phyloP scores from a whole-genome alignment of 1,140 invertebrate genomes.

The Chironomus striatipennis region DNA sequence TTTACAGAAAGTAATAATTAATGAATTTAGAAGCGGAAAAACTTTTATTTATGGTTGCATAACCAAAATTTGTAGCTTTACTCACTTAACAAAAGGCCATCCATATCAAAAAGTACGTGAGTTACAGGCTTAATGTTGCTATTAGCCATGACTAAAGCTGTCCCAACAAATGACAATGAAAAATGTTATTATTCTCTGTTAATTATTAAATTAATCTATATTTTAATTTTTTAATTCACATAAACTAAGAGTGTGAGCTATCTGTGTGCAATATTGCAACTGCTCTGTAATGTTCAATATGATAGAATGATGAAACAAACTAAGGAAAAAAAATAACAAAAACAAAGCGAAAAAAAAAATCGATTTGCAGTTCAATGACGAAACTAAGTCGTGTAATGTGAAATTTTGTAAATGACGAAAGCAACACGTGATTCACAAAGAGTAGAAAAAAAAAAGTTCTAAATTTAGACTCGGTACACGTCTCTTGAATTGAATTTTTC shows the following conservation, averaged over 20 bases:
- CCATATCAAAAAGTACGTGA: slow-evolving; percentile 79
- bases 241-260: not conserved
- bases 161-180: not conserved
- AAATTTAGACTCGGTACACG: no score
- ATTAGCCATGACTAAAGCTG: not conserved
- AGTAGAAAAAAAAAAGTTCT: no score
- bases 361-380: slow-evolving; percentile 5
- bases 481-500: no score
- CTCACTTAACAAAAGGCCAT: slow-evolving; percentile 68
- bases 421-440: no score
- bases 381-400: not conserved
- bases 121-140: slow-evolving; percentile 44
- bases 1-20: not conserved
- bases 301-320: not conserved
- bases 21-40: not conserved
- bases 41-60: not conserved
- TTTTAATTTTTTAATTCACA: not conserved
- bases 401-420: no score
- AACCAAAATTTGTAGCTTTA: not conserved
- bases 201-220: not conserved
- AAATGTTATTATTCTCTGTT: not conserved
- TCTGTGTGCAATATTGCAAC: not conserved
- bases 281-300: not conserved
- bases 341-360: not conserved
- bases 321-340: no score